phyloP scores from a whole-genome alignment of 2,797 vertebrate genomes.

The Syndactyla subalaris region DNA sequence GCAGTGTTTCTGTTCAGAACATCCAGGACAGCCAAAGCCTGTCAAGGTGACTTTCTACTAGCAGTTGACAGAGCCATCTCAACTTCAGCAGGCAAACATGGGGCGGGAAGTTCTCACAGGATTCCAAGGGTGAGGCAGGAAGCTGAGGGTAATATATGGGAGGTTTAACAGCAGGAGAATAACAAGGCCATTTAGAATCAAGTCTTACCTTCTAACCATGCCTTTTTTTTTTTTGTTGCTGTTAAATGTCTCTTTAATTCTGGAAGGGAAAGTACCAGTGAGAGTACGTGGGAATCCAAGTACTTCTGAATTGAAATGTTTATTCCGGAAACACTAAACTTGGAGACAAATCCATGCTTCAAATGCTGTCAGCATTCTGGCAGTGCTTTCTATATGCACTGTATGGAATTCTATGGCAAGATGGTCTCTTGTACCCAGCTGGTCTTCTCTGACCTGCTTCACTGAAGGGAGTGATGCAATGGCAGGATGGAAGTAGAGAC shows the following conservation, averaged over 20 bases:
- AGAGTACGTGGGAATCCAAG: neutral
- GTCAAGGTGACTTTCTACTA: neutral
- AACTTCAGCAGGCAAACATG: neutral
- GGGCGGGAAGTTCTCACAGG: neutral
- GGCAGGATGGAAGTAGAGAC: neutral
- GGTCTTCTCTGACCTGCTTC: neutral
- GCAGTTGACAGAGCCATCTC: neutral
- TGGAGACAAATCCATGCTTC: neutral
- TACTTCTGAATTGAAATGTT: neutral
- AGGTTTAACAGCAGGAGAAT: neutral
- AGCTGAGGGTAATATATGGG: neutral
- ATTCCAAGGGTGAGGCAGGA: neutral
- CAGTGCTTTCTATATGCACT: neutral
- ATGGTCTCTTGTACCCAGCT: neutral
- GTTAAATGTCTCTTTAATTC: neutral
- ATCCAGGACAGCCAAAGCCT: neutral
- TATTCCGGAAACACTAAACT: neutral
- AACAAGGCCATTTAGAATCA: neutral
- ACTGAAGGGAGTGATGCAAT: neutral
- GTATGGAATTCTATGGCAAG: neutral
- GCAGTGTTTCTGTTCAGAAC: neutral
- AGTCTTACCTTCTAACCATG: neutral
- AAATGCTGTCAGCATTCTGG: neutral
- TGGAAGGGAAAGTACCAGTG: neutral
- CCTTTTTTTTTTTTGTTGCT: rapidly evolving